Evolutionary conservation across 1,140 invertebrate species (phyloP), one percentile per base, ranked within the genome.

Genomic region (Cherax destructor): DNA sequence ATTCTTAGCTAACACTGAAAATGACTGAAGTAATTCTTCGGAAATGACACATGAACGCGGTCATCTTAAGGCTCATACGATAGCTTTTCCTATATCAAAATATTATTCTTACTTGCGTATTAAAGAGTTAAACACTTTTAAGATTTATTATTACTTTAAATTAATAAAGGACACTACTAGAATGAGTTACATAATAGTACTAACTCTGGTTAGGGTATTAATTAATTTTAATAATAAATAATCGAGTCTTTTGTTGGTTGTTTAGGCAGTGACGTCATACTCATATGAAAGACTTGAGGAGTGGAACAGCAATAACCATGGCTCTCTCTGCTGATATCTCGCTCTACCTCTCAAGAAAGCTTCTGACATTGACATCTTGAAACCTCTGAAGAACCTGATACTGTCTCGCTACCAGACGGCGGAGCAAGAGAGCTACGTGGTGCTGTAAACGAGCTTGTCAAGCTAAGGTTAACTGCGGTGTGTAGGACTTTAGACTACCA

Each of bases 401-500:
- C 96, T 98, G 93, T 97, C 97, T 47, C 97, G 97, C 21, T 99
- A 98, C 94, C 97, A 96, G 94, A 96, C 96, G 0, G 95, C 96
- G 0, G 96, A 97, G 94, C 96, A 96, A 87, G 96, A 97, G 93
- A 97, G 98, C 94, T 97, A 97, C 93, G 96, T 95, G 30, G 98
- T 91, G 96, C 97, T n/a, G 96, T 99, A 59, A 96, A 96, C 91
- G 98, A 99, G 94, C 96, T 99, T 86, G 97, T 97, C 93, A 98
- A 98, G 95, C 95, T 99, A 86, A 95, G 99, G 92, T 97, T 96
- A 93, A 97, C 97, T 93, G 98, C 98, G 21, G 96, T 99, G 94
- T 98, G 97, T 96, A 98, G 98, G 94, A 97, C 97, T 56, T 97
- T 99, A 93, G 99, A 99, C 94, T 99, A 98, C 94, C 97, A 98